Evolutionary conservation across 2,113 vertebrate genomes (phyloP).

Genomic region (Engystomops pustulosus): DNA sequence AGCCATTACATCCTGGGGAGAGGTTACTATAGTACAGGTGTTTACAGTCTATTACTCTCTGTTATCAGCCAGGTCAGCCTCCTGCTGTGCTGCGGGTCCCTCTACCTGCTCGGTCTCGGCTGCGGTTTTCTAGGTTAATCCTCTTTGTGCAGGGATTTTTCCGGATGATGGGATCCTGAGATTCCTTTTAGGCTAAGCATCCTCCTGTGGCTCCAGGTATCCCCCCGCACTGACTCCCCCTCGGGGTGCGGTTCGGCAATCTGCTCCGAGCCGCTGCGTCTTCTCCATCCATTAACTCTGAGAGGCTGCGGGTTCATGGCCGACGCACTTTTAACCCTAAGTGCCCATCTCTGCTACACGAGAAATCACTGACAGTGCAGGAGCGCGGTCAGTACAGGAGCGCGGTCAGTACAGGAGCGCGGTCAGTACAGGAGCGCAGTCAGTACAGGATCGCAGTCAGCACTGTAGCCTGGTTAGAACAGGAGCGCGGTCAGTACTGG

Average conservation of each 20-base stretch:
- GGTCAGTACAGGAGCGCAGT: too few species aligned
- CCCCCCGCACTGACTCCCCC: constrained; percentile 15
- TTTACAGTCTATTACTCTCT: background rate
- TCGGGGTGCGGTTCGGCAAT: background rate
- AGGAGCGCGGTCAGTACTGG: too few species aligned
- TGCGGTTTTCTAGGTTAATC: constrained; percentile 28
- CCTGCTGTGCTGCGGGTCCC: background rate
- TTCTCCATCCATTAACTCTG: background rate
- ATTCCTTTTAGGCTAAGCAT: constrained; percentile 18
- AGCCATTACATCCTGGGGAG: too few species aligned
- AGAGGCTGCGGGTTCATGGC: background rate
- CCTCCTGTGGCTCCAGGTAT: constrained; percentile 25
- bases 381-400: background rate
- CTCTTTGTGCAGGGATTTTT: constrained; percentile 6
- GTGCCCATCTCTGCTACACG: background rate
- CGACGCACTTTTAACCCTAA: background rate
- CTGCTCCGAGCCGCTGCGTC: background rate
- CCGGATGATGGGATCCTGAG: background rate
- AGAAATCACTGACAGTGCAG: background rate
- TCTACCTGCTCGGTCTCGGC: background rate
- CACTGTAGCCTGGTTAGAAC: too few species aligned
- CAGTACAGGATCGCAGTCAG: too few species aligned
- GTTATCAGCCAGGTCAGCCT: background rate
- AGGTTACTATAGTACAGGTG: too few species aligned
- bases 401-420: background rate